Evolutionary conservation across 2,797 vertebrate genomes (phyloP), one percentile per base, ranked within the genome.

Genomic region (Megaceryle alcyon): DNA sequence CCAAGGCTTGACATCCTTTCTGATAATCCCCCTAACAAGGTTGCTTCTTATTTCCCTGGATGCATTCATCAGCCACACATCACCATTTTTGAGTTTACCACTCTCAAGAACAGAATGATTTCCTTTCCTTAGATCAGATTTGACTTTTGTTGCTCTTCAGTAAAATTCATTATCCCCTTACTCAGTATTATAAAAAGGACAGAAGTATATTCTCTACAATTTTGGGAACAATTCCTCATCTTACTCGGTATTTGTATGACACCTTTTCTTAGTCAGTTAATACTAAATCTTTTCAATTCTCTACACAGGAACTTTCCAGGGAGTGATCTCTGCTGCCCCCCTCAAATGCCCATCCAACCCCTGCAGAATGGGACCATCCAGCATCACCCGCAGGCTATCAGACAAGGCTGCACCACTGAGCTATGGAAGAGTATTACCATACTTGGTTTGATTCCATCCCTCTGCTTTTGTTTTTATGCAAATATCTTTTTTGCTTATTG

Each of bases 321-420:
- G 54, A 68, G 25, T 3, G 23, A 61, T 56, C 60, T 56, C 56
- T 35, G 35, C 59, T 49, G 54, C 23, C 48, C 21, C 22, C 22
- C 35, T 19, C 63, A 26, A 22, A 37, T 16, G 31, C 9, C 14
- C 65, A 41, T 6, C 29, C 33, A 39, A 7, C 51, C 28, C 29
- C 49, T 12, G 18, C 10, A 12, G 19, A 37, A 29, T 0, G 14
- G 70, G n/a, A 60, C 51, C 9, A 11, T 43, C 56, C 71, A 54
- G 39, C 35, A 49, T n/a, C 59, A 37, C 16, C 12, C 0, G 0
- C 8, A 37, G 37, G 6, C 8, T 3, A 25, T 33, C 1, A 0
- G 64, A 37, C 26, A 49, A n/a, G 46, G 59, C 72, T 56, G 43
- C 46, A 7, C 22, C 60, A 16, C 46, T 8, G 2, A 37, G 44